Evolutionary conservation across 1,140 invertebrate species (phyloP), one percentile per base, ranked within the genome.

Genomic region (Halyomorpha halys): DNA sequence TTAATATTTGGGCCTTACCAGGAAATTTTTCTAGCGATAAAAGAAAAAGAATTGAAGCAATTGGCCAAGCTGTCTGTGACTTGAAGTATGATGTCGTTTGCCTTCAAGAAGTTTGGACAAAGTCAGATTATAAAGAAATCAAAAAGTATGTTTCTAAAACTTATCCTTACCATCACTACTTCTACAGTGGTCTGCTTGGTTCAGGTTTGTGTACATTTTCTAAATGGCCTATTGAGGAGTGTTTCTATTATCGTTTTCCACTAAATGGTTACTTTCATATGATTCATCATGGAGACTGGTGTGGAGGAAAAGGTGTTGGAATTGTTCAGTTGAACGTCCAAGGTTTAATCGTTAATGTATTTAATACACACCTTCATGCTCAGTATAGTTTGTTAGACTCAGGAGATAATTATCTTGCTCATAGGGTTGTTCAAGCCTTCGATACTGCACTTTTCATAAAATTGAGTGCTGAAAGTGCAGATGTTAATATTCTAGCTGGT

Each of bases 231-330:
- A 94, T 98, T 53, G 76, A 87, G 70, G 89, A 94, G 73, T 87
- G 89, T 0, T 86, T 95, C 72, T 94, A 92, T 70, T 90, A 95
- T 75, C 84, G 87, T 65, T 98, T 91, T 86, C 82, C 90, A 34
- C 76, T 98, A n/a, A 98, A 98, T 80, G 95, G 95, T 3, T 97
- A 97, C 73, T 86, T 94, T 61, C 95, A 98, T 74, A 96, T 95
- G 76, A 81, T 98, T 68, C 89, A 94, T 56, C 94, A 97, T 77
- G 95, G 91, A 1, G 95, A 98, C 74, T 98, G 95, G 95, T 98
- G 96, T 78, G 95, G 92, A 61, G 95, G 94, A 9, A 98, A 98
- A 82, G 94, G 94, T 44, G 84, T 97, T 61, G 94, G 92, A 14
- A 74, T 98, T n/a, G 93, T 89, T 70, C 82, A 82, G 70, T 79